phyloP scores from a whole-genome alignment of 2,797 vertebrate genomes.

The Aselliscus stoliczkanus region DNA sequence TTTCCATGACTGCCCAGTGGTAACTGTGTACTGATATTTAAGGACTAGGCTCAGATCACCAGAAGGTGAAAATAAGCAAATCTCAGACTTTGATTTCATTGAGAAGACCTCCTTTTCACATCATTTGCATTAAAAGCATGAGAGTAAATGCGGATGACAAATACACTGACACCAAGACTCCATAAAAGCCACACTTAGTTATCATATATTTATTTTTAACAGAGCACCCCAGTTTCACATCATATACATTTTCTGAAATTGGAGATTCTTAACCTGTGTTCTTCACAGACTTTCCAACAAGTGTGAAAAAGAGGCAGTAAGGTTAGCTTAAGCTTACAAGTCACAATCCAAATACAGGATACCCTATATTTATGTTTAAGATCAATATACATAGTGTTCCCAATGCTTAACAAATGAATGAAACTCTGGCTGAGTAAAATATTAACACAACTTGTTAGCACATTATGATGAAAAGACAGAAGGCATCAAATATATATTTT shows the following conservation, averaged over 20 bases:
- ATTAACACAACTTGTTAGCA: slow-evolving; percentile 71
- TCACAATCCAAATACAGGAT: slow-evolving; percentile 78
- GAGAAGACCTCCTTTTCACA: slow-evolving; percentile 34
- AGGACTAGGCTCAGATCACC: neutral
- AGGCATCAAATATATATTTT: slow-evolving; percentile 79
- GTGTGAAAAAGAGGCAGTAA: slow-evolving; percentile 78
- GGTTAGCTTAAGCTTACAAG: slow-evolving; percentile 76
- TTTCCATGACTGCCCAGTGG: neutral
- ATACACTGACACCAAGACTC: slow-evolving; percentile 42
- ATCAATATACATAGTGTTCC: slow-evolving; percentile 71
- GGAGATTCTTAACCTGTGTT: slow-evolving; percentile 72
- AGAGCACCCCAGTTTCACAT: slow-evolving; percentile 76
- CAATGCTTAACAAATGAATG: slow-evolving; percentile 71
- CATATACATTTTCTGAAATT: slow-evolving; percentile 75
- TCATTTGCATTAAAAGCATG: slow-evolving; percentile 1
- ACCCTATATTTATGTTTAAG: slow-evolving; percentile 66
- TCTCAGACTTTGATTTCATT: neutral
- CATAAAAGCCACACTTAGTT: slow-evolving; percentile 48
- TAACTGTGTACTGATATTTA: neutral
- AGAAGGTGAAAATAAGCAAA: slow-evolving; percentile 22
- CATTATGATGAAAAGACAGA: slow-evolving; percentile 74
- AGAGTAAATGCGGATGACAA: slow-evolving; percentile 66
- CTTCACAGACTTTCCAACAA: slow-evolving; percentile 75
- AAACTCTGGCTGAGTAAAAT: slow-evolving; percentile 72
- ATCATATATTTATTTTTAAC: slow-evolving; percentile 78